Base-by-base conservation (phyloP, 1,140 invertebrate genomes). In the Dendroctonus ponderosae region DNA sequence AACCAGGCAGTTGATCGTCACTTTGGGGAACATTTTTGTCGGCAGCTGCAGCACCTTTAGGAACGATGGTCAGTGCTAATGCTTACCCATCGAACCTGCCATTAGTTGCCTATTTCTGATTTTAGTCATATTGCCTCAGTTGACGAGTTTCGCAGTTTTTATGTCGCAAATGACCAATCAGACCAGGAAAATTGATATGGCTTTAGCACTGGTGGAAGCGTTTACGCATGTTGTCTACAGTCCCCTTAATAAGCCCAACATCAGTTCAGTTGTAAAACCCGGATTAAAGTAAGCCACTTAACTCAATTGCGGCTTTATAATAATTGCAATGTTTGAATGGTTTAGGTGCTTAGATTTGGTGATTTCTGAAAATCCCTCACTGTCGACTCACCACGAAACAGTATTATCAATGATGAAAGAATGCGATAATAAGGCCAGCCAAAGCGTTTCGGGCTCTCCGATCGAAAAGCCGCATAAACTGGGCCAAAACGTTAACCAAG, bases 171-270 rank as follows among this genome's bases (percentile, higher is more conserved):
- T 80, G 49, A 74, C 74, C 7, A 82, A 83, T 71, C 83, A 85
- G 70, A 81, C 79, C 5, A 80, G 82, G 50, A 84, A 83, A 71
- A 74, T 80, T 37, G 86, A 88, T 67, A 78, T 90, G 26, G 82
- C 84, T 6, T 76, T 82, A 41, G 84, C 85, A 51, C 73, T 90
- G 15, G 81, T 90, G 43, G 87, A 90, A 69, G 85, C 87, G 0
- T 89, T 87, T 70, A 87, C 85, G 11, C 83, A 86, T 52, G 76
- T 87, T 42, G 84, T 88, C 37, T 89, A 87, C 72, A 88, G 86
- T 67, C 77, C 81, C 6, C 70, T 86, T 39, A 83, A 81, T 41
- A 78, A 78, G 44, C 80, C 78, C 26, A 48, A 79, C 50, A 82
- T 85, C 41, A 79, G 78, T 50, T 77, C 74, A 14, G 74, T 77